A percentile compares a stretch with the other conserved stretches of the same genome.
Conservation (phyloP, 2,113 vertebrate species). For the Abramis brama region DNA sequence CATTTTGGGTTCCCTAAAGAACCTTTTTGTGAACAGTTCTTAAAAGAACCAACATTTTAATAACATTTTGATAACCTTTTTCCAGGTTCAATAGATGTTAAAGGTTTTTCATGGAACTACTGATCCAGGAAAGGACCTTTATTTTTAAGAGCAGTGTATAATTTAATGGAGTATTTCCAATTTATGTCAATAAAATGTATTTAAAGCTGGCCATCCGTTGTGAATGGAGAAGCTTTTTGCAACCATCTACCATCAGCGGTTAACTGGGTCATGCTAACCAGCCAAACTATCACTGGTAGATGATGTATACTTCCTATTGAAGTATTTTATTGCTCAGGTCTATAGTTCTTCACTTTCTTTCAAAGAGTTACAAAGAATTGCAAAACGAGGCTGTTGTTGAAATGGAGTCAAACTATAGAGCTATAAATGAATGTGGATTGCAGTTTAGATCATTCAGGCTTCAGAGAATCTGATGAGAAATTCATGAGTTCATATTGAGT, state of each 20-base stretch:
- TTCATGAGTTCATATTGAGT: background rate
- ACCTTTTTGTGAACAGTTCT: too few species aligned
- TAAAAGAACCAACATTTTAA: too few species aligned
- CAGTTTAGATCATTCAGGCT: slow-evolving; percentile 13
- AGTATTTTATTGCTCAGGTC: background rate
- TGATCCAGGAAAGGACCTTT: too few species aligned
- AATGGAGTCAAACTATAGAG: background rate
- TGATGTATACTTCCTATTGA: background rate
- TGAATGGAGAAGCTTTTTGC: background rate
- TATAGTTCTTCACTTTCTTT: background rate
- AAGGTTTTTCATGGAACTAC: too few species aligned
- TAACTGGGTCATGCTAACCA: background rate
- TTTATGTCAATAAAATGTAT: slow-evolving; percentile 51
- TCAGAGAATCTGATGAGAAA: background rate
- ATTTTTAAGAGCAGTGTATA: too few species aligned
- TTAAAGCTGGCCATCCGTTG: background rate
- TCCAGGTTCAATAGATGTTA: too few species aligned
- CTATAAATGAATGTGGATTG: background rate
- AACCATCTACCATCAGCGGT: background rate
- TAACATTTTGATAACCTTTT: too few species aligned
- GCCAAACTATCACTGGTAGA: background rate
- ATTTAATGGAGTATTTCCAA: background rate
- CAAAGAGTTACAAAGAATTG: background rate
- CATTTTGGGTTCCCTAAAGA: too few species aligned
- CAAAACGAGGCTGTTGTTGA: background rate